Conservation (phyloP, 2,113 vertebrate genomes). For the Hyperoodon ampullatus region DNA sequence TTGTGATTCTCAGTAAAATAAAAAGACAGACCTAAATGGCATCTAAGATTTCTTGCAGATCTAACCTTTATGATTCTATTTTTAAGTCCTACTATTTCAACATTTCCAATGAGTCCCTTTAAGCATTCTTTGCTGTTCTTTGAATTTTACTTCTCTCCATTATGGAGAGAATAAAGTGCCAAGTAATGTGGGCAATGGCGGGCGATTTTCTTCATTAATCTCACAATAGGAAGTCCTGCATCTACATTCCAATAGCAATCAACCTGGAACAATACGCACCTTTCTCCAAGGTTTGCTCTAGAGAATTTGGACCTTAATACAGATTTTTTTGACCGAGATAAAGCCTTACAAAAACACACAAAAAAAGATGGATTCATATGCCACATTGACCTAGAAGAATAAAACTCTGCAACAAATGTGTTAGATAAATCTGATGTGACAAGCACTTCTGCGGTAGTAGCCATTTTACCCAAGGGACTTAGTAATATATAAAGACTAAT, state of each 20-base stretch:
- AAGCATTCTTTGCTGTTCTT: constrained; percentile 6
- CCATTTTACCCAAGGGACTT: constrained; percentile 55
- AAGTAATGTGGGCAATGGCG: neutral
- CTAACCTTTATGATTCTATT: constrained; percentile 45
- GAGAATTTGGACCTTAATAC: constrained; percentile 32
- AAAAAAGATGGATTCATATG: constrained; percentile 24
- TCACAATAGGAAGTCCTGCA: constrained; percentile 24
- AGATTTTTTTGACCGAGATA: neutral
- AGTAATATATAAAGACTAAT: constrained; percentile 56
- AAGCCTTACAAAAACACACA: constrained; percentile 35
- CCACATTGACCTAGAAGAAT: constrained; percentile 20
- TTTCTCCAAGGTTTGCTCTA: constrained; percentile 41
- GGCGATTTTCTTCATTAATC: constrained; percentile 46
- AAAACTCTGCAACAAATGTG: constrained; percentile 60
- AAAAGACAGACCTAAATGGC: constrained; percentile 24
- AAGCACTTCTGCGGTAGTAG: constrained; percentile 36
- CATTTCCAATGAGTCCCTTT: constrained; percentile 24
- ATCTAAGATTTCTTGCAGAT: constrained; percentile 6
- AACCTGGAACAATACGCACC: neutral
- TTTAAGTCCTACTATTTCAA: neutral
- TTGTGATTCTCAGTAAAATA: constrained; percentile 15
- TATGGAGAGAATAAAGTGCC: constrained; percentile 35
- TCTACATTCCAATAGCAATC: constrained; percentile 13
- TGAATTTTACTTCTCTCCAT: constrained; percentile 50
- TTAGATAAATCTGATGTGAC: constrained; percentile 65